phyloP scores from a whole-genome alignment of 2,888 invertebrate species.

The Plemyria rubiginata region DNA sequence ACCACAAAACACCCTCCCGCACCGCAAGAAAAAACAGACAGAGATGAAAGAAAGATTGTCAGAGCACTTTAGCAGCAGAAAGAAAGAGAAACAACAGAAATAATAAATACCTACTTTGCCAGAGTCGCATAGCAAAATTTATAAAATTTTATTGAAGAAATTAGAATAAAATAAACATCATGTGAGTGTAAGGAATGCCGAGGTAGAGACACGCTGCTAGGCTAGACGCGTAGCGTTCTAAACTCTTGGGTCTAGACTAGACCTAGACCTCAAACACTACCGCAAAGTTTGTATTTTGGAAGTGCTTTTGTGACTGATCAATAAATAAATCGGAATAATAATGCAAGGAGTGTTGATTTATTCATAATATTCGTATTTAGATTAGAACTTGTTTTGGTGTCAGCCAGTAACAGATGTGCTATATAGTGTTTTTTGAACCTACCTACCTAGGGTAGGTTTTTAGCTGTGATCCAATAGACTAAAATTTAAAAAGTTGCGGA shows the following conservation, averaged over 20 bases:
- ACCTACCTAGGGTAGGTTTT: not conserved
- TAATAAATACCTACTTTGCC: not conserved
- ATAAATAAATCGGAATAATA: slow-evolving; percentile 19
- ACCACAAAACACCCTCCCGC: no score
- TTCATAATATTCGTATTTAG: slow-evolving; percentile 13
- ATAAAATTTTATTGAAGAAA: slow-evolving; percentile 54
- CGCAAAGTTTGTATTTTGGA: slow-evolving; percentile 9
- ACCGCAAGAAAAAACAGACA: no score
- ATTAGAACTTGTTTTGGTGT: slow-evolving; percentile 13
- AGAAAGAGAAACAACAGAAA: not conserved
- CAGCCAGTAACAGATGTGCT: slow-evolving; percentile 9
- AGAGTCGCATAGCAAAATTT: not conserved
- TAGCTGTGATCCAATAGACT: not conserved
- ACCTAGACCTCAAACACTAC: slow-evolving; percentile 22
- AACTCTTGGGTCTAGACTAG: no score
- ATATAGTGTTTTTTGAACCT: not conserved
- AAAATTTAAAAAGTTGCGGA: not conserved
- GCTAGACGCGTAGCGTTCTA: no score
- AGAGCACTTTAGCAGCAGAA: no score
- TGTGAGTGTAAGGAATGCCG: slow-evolving; percentile 49
- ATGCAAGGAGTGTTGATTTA: slow-evolving; percentile 8
- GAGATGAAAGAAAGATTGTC: no score
- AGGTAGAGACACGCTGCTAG: not conserved
- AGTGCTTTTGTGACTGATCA: slow-evolving; percentile 2
- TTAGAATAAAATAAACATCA: slow-evolving; percentile 56